phyloP scores from a whole-genome alignment of 2,113 vertebrate species.

The Mastomys natalensis region DNA sequence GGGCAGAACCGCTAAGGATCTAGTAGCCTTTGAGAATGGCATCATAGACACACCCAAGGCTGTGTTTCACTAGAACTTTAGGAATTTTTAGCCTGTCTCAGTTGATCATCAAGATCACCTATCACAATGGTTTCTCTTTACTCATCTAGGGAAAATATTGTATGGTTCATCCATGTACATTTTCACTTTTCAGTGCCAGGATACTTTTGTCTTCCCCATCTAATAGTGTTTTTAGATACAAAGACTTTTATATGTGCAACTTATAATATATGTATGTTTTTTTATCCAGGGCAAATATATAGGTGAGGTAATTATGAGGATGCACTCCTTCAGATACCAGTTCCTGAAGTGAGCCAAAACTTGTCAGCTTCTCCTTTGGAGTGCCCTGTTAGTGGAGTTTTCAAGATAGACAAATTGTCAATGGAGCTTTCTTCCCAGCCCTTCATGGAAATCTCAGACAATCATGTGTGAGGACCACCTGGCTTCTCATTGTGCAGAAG shows the following conservation, averaged over 20 bases:
- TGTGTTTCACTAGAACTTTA: not conserved
- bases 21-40: not conserved
- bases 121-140: not conserved
- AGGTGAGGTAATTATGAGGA: not conserved
- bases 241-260: not conserved
- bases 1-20: not conserved
- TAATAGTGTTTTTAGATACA: not conserved
- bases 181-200: not conserved
- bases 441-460: not conserved
- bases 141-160: not conserved
- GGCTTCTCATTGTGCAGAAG: not conserved
- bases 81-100: not conserved
- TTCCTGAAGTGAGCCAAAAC: not conserved
- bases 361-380: not conserved
- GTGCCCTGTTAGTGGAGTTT: not conserved
- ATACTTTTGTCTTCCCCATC: not conserved
- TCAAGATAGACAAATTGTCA: not conserved
- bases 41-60: not conserved
- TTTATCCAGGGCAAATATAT: not conserved
- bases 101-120: not conserved
- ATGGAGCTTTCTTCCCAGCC: not conserved
- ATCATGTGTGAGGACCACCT: not conserved
- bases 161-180: not conserved
- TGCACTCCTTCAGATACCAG: not conserved
- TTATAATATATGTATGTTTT: slow-evolving; percentile 5